A percentile compares a stretch with the other conserved stretches of the same genome.
Evolutionary conservation across 2,888 invertebrate species (phyloP).

Genomic region (Caenorhabditis sp.): DNA sequence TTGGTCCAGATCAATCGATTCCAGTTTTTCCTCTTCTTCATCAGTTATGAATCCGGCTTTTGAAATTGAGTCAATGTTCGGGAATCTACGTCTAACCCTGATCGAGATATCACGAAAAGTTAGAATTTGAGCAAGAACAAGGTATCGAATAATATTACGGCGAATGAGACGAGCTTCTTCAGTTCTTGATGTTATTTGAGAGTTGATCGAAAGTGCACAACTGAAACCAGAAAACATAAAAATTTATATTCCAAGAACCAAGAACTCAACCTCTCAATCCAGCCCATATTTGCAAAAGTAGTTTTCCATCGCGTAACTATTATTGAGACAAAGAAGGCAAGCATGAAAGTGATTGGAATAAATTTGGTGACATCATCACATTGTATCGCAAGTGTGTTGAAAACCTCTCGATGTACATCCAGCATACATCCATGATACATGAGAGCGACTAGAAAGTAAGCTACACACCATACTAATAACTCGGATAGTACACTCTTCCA

Average conservation of each 20-base stretch:
- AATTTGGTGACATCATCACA: constrained; percentile 44
- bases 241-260: not conserved
- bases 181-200: constrained; percentile 38
- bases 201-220: constrained; percentile 42
- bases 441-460: constrained; percentile 43
- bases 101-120: constrained; percentile 65
- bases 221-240: constrained; percentile 17
- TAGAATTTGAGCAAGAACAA: constrained; percentile 47
- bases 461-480: constrained; percentile 50
- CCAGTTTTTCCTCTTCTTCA: constrained; percentile 47
- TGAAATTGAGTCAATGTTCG: constrained; percentile 53
- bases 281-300: constrained; percentile 48
- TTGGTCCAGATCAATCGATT: constrained; percentile 34
- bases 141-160: constrained; percentile 46
- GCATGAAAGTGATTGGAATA: constrained; percentile 60
- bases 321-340: constrained; percentile 61
- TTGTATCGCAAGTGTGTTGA: not conserved
- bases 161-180: constrained; percentile 39
- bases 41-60: constrained; percentile 34
- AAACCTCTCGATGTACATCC: constrained; percentile 15
- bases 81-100: constrained; percentile 56
- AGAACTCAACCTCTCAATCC: constrained; percentile 44
- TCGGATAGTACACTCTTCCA: constrained; percentile 62
- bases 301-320: constrained; percentile 54
- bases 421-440: constrained; percentile 46